phyloP scores from a whole-genome alignment of 2,888 invertebrate genomes.

The Hipparchia semele region DNA sequence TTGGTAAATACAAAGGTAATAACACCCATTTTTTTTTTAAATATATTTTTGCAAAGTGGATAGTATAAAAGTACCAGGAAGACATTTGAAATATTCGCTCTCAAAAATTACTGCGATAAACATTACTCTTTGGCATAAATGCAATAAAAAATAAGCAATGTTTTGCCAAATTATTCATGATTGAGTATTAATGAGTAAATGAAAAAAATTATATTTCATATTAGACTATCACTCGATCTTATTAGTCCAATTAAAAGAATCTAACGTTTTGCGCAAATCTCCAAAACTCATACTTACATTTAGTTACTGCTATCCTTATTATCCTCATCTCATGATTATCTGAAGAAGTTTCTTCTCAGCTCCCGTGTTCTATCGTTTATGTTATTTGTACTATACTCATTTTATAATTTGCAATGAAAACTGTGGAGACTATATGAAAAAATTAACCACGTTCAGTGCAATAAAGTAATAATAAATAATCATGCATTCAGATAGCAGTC shows the following conservation, averaged over 20 bases:
- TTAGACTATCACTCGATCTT: slow-evolving; percentile 57
- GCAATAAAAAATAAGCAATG: slow-evolving; percentile 46
- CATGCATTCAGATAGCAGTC: slow-evolving; percentile 38
- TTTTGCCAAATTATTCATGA: slow-evolving; percentile 7
- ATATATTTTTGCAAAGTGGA: neutral
- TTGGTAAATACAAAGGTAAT: neutral
- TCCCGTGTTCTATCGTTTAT: slow-evolving; percentile 37
- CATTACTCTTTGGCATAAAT: slow-evolving; percentile 72
- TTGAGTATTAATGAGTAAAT: slow-evolving; percentile 65
- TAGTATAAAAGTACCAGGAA: slow-evolving; percentile 52
- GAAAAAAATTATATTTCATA: slow-evolving; percentile 46
- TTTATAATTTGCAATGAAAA: slow-evolving; percentile 25
- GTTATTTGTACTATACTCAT: slow-evolving; percentile 44
- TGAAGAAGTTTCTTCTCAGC: slow-evolving; percentile 38
- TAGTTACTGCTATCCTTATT: slow-evolving; percentile 40
- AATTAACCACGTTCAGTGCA: slow-evolving; percentile 25
- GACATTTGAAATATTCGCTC: slow-evolving; percentile 59
- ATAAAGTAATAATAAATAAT: slow-evolving; percentile 15
- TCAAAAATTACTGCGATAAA: slow-evolving; percentile 55
- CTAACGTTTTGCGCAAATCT: slow-evolving; percentile 29
- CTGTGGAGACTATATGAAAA: slow-evolving; percentile 29
- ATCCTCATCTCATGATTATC: slow-evolving; percentile 28
- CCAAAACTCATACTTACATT: slow-evolving; percentile 41
- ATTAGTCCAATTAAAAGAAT: slow-evolving; percentile 56
- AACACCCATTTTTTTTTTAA: neutral